These are phyloP conservation scores for Cardiocondyla obscurior DNA, from an alignment of 1,140 invertebrate species.

Conservation along the genomic window DNA sequence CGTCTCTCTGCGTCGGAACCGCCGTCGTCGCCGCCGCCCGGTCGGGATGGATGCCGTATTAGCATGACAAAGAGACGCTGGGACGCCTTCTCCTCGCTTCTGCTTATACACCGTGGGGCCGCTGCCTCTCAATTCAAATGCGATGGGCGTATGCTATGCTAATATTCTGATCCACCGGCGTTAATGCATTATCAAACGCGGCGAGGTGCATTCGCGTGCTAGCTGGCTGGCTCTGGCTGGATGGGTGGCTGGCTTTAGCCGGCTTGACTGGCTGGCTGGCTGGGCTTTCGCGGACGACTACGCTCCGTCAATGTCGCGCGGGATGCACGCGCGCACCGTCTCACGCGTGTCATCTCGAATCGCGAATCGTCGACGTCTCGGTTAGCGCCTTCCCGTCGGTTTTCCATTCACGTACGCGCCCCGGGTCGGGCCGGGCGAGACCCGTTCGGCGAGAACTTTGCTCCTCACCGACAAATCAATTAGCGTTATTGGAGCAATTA, in stretches of 20 bases:
- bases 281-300: conserved; percentile 24
- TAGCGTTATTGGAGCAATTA: conserved; percentile 32
- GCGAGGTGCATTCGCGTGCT: conserved; percentile 65
- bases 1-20: conserved; percentile 45
- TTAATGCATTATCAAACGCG: conserved; percentile 80
- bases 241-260: conserved; percentile 21
- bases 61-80: conserved; percentile 83
- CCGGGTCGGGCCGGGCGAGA: background rate
- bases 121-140: conserved; percentile 84
- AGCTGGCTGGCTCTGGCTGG: conserved; percentile 41
- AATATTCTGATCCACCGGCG: conserved; percentile 80
- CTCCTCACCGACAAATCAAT: conserved; percentile 20
- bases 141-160: conserved; percentile 84
- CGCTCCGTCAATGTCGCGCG: conserved; percentile 10
- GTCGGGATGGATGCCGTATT: conserved; percentile 81
- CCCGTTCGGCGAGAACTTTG: background rate
- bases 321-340: conserved; percentile 12
- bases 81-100: conserved; percentile 79
- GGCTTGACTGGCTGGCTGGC: conserved; percentile 33
- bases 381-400: conserved; percentile 14
- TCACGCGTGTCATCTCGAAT: conserved; percentile 35
- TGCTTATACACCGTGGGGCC: conserved; percentile 74
- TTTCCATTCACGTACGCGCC: background rate
- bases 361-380: conserved; percentile 45
- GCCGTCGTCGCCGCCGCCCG: conserved; percentile 34